phyloP scores from a whole-genome alignment of 2,797 vertebrate genomes.

The Monodelphis domestica region DNA sequence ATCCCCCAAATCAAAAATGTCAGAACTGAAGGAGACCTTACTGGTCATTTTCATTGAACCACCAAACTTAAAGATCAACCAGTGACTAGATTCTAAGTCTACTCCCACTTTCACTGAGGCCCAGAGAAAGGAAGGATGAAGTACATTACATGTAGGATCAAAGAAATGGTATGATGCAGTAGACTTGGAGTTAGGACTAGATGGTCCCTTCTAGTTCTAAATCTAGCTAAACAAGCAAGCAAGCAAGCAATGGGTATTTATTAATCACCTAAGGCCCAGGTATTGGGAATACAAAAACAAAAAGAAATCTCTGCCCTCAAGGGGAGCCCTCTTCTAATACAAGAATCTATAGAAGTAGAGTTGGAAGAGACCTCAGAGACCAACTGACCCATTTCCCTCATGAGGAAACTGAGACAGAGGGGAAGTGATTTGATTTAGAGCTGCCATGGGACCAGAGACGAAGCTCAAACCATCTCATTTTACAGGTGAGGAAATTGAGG shows the following conservation, averaged over 20 bases:
- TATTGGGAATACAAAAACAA: background rate
- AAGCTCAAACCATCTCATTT: background rate
- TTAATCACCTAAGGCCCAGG: background rate
- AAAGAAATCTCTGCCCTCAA: background rate
- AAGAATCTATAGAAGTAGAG: background rate
- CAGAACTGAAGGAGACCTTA: background rate
- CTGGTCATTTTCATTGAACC: background rate
- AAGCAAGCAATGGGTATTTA: background rate
- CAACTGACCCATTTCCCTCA: background rate
- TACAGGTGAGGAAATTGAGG: slow-evolving; percentile 44
- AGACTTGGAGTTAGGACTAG: too few species aligned
- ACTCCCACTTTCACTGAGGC: background rate
- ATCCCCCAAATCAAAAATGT: background rate
- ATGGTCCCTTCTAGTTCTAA: background rate
- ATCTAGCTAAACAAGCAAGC: background rate
- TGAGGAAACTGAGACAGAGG: slow-evolving; percentile 26
- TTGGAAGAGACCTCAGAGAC: background rate
- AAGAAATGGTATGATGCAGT: background rate
- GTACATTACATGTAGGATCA: accelerated
- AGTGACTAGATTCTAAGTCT: background rate
- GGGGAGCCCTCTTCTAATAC: background rate
- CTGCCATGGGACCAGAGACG: background rate
- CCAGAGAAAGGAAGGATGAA: background rate
- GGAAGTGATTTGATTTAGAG: accelerated
- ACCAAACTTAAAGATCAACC: background rate